Evolutionary conservation across 37 sponge, comb jelly and placozoan species (phyloP).

Genomic region (Oscarella lobularis): DNA sequence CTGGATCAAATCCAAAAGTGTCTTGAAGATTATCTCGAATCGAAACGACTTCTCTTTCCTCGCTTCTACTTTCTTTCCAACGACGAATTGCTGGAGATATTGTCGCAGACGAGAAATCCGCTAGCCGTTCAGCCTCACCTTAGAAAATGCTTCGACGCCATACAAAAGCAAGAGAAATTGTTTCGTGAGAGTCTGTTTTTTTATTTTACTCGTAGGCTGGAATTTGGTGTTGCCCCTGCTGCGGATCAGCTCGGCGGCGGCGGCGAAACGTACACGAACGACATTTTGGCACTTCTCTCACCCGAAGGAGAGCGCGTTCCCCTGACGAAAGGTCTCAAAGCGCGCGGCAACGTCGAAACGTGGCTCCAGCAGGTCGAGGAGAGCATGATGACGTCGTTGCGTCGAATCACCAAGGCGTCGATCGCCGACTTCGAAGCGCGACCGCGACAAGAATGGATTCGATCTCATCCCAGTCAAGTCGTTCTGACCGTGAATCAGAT

Average conservation of each 20-base stretch:
- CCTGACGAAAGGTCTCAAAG: constrained; percentile 73
- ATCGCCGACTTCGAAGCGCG: constrained; percentile 73
- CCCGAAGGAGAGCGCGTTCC: constrained; percentile 81
- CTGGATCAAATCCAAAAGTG: constrained; percentile 98
- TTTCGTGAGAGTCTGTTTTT: neutral
- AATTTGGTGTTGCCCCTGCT: constrained; percentile 69
- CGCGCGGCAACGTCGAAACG: constrained; percentile 89
- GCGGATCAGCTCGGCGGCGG: constrained; percentile 31
- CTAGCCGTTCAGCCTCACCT: constrained; percentile 98
- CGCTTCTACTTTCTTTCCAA: constrained; percentile 94
- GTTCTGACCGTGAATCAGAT: constrained; percentile 95
- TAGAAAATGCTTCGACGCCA: constrained; percentile 98
- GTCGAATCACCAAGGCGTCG: constrained; percentile 75
- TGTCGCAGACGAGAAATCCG: constrained; percentile 94
- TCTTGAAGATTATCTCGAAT: constrained; percentile 90
- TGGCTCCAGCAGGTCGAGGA: constrained; percentile 93
- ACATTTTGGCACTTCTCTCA: constrained; percentile 89
- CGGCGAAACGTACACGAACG: constrained; percentile 65
- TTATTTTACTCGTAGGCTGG: constrained; percentile 27
- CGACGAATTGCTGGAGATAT: constrained; percentile 94
- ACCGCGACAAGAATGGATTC: constrained; percentile 88
- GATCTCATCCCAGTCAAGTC: constrained; percentile 73
- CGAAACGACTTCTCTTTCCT: constrained; percentile 80
- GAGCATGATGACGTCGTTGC: constrained; percentile 76
- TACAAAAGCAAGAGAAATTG: constrained; percentile 60